These are phyloP conservation scores for Smittia aterrima DNA, from an alignment of 2,888 invertebrate species.

Conservation along the genomic window DNA sequence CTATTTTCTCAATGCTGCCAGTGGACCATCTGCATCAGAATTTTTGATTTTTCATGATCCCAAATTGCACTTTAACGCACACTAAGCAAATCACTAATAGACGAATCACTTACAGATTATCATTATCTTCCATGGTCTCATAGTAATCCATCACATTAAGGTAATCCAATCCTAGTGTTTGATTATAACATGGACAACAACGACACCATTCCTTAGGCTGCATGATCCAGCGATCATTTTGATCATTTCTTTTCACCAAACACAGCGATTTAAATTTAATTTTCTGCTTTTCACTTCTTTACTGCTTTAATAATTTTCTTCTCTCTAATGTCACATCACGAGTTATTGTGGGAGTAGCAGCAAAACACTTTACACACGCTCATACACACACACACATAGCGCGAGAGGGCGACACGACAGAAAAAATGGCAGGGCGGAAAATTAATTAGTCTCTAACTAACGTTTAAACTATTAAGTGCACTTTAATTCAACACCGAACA, in stretches of 20 bases:
- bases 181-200: constrained; percentile 24
- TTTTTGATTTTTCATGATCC: background rate
- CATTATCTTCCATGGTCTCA: constrained; percentile 32
- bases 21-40: constrained; percentile 3
- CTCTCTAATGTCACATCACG: constrained; percentile 23
- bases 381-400: background rate
- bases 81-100: no score
- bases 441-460: constrained; percentile 32
- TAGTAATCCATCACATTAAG: constrained; percentile 37
- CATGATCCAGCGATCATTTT: constrained; percentile 39
- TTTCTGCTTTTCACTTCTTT: background rate
- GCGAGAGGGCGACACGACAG: background rate
- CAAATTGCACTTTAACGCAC: no score
- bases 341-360: constrained; percentile 12
- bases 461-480: constrained; percentile 41
- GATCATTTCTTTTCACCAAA: constrained; percentile 24
- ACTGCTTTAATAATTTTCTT: background rate
- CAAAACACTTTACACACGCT: constrained; percentile 13
- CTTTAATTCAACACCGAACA: constrained; percentile 32
- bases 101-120: constrained; percentile 25
- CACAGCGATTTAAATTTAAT: background rate
- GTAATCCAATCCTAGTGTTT: constrained; percentile 35
- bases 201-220: constrained; percentile 33
- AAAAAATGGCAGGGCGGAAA: constrained; percentile 25
- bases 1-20: background rate